Evolutionary conservation across 2,888 invertebrate species (phyloP), one percentile per base, ranked within the genome.

Genomic region (Alentia gelatinosa): DNA sequence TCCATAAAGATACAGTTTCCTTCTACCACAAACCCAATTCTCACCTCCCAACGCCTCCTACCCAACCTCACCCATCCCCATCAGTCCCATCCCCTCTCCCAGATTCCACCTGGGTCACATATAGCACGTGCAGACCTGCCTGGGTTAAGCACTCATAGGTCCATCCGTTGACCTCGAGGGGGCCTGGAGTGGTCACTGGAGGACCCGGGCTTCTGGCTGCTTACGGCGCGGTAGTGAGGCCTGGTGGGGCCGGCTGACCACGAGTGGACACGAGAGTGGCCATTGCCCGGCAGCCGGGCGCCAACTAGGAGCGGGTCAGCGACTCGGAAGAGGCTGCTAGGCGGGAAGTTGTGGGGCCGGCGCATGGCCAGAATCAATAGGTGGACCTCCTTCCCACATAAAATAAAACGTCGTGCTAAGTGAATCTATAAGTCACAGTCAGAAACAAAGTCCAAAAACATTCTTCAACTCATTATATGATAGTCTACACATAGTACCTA

Each of bases 221-320:
- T n/a, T n/a, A n/a, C 19, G 47, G 68, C 5, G n/a, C 68, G 30
- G 30, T 30, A 30, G 68, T 68, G 68, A 68, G 30, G 26, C n/a
- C 68, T 68, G 68, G 68, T 30, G 5, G 30, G 30, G 68, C n/a
- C 68, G 68, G 68, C 68, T 68, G n/a, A 68, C 68, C 68, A 68
- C 12, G 68, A 68, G 68, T 68, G 68, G 68, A 68, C 68, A 30
- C 30, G 68, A 68, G 68, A 68, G 68, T 68, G 68, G 68, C 68
- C 68, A 68, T 68, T 9, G 30, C 68, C 68, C 1, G 68, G 26
- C 68, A 30, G 30, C 68, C 33, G 26, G 68, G 68, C 68, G 68
- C 68, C 68, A 68, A 68, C 68, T 30, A 26, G 68, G n/a, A 12
- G 4, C 12, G 15, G 68, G 3, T 30, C n/a, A 26, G 68, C 26